Base-by-base conservation (phyloP, 1,140 invertebrate species). In the Nephila pilipes region DNA sequence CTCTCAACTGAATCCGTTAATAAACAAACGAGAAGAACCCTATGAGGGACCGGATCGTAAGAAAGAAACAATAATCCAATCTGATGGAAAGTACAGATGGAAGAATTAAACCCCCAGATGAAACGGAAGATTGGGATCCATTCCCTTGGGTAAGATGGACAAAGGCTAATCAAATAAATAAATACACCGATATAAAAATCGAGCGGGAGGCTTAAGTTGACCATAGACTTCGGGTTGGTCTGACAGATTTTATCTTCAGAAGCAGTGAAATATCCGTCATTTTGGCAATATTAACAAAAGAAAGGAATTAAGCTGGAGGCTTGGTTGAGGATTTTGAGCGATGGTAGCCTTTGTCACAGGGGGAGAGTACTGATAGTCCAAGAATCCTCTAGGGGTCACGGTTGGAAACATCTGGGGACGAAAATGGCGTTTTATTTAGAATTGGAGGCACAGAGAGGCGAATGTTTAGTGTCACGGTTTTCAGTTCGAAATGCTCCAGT, bases 71-170 rank as follows among this genome's bases (percentile, higher is more conserved):
- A 65, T 88, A 88, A 88, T 88, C 87, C 63, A 88, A 88, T 65
- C 87, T 75, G 87, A 88, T 69, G 12, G n/a, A 55, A 22, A 29
- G 87, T 63, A 46, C 87, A 88, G 63, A 65, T 75, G 88, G 88
- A 90, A 57, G 88, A 90, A 90, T 80, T 80, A 90, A 90, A 90
- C 65, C 32, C 58, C 97, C n/a, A 97, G 95, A 94, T 98, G 97
- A 81, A 98, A 95, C 1, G 96, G 96, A 75, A 97, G 96, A 94
- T 97, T 96, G 60, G 97, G 96, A 97, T 4, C 4, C 85, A 63
- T 96, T 57, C 97, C 97, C 94, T 97, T 97, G 93, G 97, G 97
- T 97, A 97, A 2, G 36, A 69, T 65, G 55, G 25, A 65, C 81
- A 93, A 87, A 65, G 60, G 36, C 25, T 87, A 93, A 93, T 87